Conservation (phyloP, 1,140 invertebrate genomes). For the Papilio glaucus region DNA sequence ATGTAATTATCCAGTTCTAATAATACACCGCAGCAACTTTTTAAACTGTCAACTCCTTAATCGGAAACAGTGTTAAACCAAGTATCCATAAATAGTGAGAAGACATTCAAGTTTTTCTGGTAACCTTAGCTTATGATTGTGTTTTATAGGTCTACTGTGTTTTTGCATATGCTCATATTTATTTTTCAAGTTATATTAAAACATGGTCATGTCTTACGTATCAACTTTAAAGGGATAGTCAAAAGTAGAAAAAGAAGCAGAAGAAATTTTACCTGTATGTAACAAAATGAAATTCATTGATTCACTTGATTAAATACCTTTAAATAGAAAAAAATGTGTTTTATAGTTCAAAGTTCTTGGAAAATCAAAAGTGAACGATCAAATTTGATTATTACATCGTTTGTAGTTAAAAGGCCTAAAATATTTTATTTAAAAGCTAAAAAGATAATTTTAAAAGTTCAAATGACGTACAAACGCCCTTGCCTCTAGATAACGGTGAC, state of each 20-base stretch:
- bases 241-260: too few relatives aligned
- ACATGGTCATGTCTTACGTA: too few relatives aligned
- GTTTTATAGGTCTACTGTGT: not conserved
- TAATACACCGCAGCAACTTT: slow-evolving; percentile 25
- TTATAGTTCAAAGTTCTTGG: too few relatives aligned
- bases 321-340: too few relatives aligned
- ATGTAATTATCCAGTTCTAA: slow-evolving; percentile 31
- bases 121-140: not conserved
- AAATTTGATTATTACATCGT: too few relatives aligned
- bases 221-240: too few relatives aligned
- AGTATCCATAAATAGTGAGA: slow-evolving; percentile 11
- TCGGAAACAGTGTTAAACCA: slow-evolving; percentile 27
- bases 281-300: too few relatives aligned
- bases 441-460: slow-evolving; percentile 5
- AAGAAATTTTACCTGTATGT: too few relatives aligned
- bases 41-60: slow-evolving; percentile 33
- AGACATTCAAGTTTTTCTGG: not conserved
- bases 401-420: not conserved
- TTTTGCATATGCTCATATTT: not conserved
- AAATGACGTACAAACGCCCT: slow-evolving; percentile 12
- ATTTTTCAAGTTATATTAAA: not conserved
- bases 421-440: not conserved
- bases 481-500: slow-evolving; percentile 10
- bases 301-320: too few relatives aligned
- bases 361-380: too few relatives aligned